Evolutionary conservation across 2,113 vertebrate species (phyloP).

Genomic region (Leptobrachium leishanense): DNA sequence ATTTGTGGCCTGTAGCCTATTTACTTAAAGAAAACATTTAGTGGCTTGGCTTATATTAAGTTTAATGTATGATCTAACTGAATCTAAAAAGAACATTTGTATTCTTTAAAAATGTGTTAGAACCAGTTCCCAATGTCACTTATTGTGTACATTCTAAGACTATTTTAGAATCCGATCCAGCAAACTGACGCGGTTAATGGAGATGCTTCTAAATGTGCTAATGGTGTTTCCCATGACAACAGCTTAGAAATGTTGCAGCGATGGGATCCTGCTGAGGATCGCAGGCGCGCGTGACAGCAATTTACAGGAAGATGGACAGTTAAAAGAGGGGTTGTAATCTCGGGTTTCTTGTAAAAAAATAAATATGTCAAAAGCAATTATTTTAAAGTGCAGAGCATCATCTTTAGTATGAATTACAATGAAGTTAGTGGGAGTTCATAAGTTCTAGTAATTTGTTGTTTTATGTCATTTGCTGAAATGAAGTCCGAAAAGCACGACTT

Average conservation of each 20-base stretch:
- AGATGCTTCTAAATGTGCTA: not conserved
- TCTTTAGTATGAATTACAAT: conserved; percentile 19
- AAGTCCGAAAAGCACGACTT: not conserved
- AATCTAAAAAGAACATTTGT: not conserved
- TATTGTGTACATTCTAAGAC: not conserved
- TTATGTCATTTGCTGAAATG: conserved; percentile 13
- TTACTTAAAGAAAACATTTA: no score
- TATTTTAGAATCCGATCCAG: not conserved
- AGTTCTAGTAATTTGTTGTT: conserved; percentile 32
- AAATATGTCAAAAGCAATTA: conserved; percentile 11
- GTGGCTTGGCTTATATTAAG: no score
- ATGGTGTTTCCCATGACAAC: not conserved
- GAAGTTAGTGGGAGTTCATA: conserved; percentile 19
- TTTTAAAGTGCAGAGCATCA: not conserved
- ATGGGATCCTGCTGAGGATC: not conserved
- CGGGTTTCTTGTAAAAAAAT: not conserved
- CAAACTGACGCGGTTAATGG: not conserved
- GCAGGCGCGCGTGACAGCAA: no score
- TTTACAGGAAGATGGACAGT: not conserved
- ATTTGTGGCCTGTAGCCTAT: no score
- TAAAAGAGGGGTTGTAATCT: not conserved
- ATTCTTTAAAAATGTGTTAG: not conserved
- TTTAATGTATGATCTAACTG: not conserved
- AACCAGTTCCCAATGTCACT: not conserved
- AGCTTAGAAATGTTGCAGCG: not conserved